Conservation (phyloP, 2,113 vertebrate genomes). For the Eulemur macaco region DNA sequence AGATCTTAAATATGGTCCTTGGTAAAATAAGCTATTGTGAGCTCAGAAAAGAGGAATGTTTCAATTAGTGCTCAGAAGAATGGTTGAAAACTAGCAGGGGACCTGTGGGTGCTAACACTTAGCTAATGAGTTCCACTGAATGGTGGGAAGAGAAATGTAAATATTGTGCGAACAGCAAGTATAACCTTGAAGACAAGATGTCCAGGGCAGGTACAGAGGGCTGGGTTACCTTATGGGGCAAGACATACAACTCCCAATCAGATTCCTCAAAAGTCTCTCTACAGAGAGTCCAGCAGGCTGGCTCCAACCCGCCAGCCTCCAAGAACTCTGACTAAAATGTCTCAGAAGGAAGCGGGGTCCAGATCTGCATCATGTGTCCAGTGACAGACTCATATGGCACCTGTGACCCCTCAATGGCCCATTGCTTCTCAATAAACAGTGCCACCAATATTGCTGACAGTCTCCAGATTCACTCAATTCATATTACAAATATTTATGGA, state of each 20-base stretch:
- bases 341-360: background rate
- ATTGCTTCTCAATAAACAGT: background rate
- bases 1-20: constrained; percentile 27
- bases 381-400: background rate
- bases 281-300: background rate
- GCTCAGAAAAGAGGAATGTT: constrained; percentile 51
- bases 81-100: background rate
- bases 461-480: background rate
- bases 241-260: background rate
- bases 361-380: background rate
- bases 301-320: background rate
- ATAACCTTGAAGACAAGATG: background rate
- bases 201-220: background rate
- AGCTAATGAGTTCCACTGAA: background rate
- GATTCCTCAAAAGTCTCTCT: background rate
- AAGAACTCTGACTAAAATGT: background rate
- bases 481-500: background rate
- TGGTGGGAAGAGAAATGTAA: background rate
- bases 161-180: background rate
- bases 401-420: background rate
- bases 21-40: constrained; percentile 56
- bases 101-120: background rate
- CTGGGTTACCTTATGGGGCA: background rate
- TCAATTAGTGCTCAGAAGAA: constrained; percentile 25
- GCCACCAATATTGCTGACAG: background rate